Evolutionary conservation across 2,888 invertebrate genomes (phyloP).

Genomic region (Bellardia bayeri): DNA sequence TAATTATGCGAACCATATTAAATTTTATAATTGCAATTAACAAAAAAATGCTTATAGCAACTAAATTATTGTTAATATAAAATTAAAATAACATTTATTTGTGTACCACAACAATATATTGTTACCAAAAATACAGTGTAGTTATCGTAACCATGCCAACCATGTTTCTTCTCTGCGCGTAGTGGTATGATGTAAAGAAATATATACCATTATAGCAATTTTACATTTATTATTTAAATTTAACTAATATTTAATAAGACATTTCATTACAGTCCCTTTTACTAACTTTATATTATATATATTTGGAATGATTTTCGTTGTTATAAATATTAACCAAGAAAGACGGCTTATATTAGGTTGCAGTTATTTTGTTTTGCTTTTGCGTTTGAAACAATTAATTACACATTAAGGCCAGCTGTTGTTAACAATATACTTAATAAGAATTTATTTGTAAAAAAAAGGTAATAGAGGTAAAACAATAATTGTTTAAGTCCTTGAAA

Average conservation of each 20-base stretch:
- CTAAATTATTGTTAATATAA: too few species aligned
- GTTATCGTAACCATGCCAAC: neutral
- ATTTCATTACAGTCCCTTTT: too few species aligned
- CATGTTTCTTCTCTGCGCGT: neutral
- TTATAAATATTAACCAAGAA: neutral
- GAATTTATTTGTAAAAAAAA: neutral
- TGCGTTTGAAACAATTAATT: conserved; percentile 34
- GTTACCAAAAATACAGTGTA: neutral
- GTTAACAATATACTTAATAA: neutral
- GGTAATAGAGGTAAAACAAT: neutral
- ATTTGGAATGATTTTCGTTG: neutral
- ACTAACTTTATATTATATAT: too few species aligned
- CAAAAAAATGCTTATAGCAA: too few species aligned
- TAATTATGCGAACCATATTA: too few species aligned
- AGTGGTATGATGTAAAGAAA: neutral
- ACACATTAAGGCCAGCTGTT: conserved; percentile 47
- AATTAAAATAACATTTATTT: too few species aligned
- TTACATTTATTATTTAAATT: too few species aligned
- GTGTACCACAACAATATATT: too few species aligned
- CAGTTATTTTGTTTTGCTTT: neutral
- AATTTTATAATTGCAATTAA: too few species aligned
- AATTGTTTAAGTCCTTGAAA: neutral
- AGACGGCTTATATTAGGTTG: neutral
- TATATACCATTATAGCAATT: too few species aligned
- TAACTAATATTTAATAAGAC: too few species aligned